Percentiles rank a stretch among this genome's conserved stretches.
Conservation (phyloP, 2,113 vertebrate genomes). For the Lycocorax pyrrhopterus region DNA sequence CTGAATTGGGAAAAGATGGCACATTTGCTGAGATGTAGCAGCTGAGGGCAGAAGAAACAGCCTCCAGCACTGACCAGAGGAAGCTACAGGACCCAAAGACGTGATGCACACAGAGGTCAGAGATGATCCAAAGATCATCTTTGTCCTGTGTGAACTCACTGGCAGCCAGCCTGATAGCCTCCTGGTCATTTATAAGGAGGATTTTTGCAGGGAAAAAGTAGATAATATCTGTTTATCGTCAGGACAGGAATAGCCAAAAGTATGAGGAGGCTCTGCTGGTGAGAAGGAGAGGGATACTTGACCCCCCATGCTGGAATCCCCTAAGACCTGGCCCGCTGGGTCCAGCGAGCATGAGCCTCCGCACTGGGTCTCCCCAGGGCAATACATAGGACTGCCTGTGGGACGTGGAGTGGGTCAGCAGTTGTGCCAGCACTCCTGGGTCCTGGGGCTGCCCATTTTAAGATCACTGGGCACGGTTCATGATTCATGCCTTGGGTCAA, state of each 20-base stretch:
- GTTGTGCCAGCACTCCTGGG: not conserved
- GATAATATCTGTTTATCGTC: not conserved
- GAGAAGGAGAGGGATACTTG: not conserved
- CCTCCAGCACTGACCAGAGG: not conserved
- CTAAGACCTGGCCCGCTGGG: not conserved
- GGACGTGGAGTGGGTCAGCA: not conserved
- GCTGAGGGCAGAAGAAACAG: not conserved
- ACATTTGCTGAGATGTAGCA: not conserved
- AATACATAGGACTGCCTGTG: accelerated
- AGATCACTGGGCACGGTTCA: not conserved
- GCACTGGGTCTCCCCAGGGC: accelerated
- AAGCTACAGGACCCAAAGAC: not conserved
- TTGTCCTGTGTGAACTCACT: not conserved
- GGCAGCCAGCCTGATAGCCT: not conserved
- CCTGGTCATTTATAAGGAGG: not conserved
- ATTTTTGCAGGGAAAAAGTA: not conserved
- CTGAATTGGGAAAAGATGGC: not conserved
- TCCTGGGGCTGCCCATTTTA: not conserved
- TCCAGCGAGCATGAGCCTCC: not conserved
- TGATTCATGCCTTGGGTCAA: not conserved
- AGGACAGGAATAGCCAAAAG: not conserved
- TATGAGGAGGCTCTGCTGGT: not conserved
- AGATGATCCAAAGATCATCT: not conserved
- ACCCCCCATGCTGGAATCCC: not conserved
- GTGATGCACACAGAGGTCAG: not conserved